Evolutionary conservation across 2,797 vertebrate genomes (phyloP).

Genomic region (Lepilemur ruficaudatus): DNA sequence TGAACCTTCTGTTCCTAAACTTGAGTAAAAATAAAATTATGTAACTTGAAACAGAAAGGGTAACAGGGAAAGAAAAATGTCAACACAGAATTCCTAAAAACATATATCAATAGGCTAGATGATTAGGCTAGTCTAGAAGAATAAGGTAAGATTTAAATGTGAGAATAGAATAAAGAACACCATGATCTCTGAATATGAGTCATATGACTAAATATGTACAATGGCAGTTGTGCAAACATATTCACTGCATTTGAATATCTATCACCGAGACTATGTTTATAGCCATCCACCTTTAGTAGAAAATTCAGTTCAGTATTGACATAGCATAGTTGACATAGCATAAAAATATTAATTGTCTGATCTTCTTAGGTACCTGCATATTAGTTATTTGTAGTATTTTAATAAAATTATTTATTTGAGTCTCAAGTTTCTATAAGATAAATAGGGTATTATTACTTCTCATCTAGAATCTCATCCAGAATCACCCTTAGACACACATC

Average conservation of each 20-base stretch:
- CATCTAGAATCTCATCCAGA: not conserved
- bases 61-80: conserved; percentile 8
- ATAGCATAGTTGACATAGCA: not conserved
- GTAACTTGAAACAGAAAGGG: not conserved
- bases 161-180: not conserved
- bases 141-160: not conserved
- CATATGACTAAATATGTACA: not conserved
- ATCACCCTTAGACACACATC: not conserved
- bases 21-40: not conserved
- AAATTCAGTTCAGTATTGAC: not conserved
- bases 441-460: not conserved
- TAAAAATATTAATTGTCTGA: not conserved
- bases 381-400: not conserved
- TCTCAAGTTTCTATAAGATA: not conserved
- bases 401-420: not conserved
- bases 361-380: not conserved
- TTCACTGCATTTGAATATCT: not conserved
- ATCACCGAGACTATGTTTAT: not conserved
- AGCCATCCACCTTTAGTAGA: not conserved
- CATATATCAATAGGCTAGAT: not conserved
- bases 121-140: not conserved
- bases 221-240: not conserved
- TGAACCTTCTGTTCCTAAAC: not conserved
- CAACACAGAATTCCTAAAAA: not conserved
- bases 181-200: not conserved